phyloP scores from a whole-genome alignment of 1,140 invertebrate species.

The Drosophila sucinea region DNA sequence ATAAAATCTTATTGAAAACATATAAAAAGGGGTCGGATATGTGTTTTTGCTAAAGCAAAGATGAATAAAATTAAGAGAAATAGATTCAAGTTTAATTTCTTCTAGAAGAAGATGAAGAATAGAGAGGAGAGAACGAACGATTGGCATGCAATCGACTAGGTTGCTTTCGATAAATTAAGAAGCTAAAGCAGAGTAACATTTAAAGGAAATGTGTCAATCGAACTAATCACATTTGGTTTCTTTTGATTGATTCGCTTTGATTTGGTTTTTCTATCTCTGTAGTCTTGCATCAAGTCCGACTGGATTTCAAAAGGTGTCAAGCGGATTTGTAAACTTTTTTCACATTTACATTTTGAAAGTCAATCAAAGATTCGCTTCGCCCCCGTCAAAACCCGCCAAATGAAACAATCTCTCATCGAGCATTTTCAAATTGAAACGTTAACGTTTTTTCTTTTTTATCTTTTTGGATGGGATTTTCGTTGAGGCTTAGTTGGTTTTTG shows the following conservation, averaged over 20 bases:
- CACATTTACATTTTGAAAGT: slow-evolving; percentile 70
- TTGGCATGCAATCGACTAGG: too few species aligned
- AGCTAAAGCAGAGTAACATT: too few species aligned
- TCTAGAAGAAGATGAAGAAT: too few species aligned
- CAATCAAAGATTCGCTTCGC: slow-evolving; percentile 52
- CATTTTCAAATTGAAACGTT: slow-evolving; percentile 67
- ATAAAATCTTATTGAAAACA: too few species aligned
- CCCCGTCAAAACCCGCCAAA: slow-evolving; percentile 22
- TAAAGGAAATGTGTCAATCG: background rate
- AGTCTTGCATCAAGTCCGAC: slow-evolving; percentile 27
- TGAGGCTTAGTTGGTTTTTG: slow-evolving; percentile 25
- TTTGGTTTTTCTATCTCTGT: background rate
- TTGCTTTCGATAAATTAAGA: too few species aligned
- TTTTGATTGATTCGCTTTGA: background rate
- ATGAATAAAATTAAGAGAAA: too few species aligned
- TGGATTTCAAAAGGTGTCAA: slow-evolving; percentile 57
- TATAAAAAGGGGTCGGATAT: too few species aligned
- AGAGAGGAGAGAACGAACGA: too few species aligned
- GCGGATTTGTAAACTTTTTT: slow-evolving; percentile 53
- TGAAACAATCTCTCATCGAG: slow-evolving; percentile 15
- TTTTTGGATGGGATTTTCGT: slow-evolving; percentile 41
- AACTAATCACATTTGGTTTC: background rate
- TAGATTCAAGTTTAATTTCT: too few species aligned
- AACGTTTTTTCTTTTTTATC: slow-evolving; percentile 27
- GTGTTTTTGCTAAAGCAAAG: too few species aligned